Conservation (phyloP, 2,888 invertebrate species). For the Noctuana brunneofusca region DNA sequence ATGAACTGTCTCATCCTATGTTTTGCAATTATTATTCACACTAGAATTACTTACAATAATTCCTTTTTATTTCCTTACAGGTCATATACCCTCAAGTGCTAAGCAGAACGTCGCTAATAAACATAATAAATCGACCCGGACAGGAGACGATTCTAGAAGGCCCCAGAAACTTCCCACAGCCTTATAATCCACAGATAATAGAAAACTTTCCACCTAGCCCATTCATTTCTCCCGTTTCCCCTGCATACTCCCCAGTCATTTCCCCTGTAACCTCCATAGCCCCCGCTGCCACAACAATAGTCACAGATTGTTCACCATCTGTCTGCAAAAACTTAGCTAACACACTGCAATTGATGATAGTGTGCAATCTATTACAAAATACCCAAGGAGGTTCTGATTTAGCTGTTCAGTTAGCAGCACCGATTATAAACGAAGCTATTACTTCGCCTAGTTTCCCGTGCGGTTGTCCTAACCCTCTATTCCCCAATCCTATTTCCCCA, state of each 20-base stretch:
- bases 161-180: slow-evolving; percentile 37
- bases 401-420: slow-evolving; percentile 52
- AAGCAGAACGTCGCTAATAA: slow-evolving; percentile 43
- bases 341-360: slow-evolving; percentile 66
- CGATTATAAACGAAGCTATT: slow-evolving; percentile 55
- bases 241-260: not conserved
- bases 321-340: slow-evolving; percentile 66
- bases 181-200: slow-evolving; percentile 16
- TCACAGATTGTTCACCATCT: slow-evolving; percentile 65
- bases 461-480: slow-evolving; percentile 49
- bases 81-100: slow-evolving; percentile 47
- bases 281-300: slow-evolving; percentile 45
- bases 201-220: slow-evolving; percentile 34
- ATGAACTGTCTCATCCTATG: no score
- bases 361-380: slow-evolving; percentile 60
- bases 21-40: not conserved
- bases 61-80: slow-evolving; percentile 46
- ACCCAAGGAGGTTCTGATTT: slow-evolving; percentile 50
- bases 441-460: slow-evolving; percentile 49
- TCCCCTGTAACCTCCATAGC: not conserved
- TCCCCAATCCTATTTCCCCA: slow-evolving; percentile 33
- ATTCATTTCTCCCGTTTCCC: not conserved
- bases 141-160: slow-evolving; percentile 44
- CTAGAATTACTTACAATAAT: slow-evolving; percentile 6
- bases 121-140: slow-evolving; percentile 42